Conservation (phyloP, 2,797 vertebrate genomes). For the Peromyscus melanophrys region DNA sequence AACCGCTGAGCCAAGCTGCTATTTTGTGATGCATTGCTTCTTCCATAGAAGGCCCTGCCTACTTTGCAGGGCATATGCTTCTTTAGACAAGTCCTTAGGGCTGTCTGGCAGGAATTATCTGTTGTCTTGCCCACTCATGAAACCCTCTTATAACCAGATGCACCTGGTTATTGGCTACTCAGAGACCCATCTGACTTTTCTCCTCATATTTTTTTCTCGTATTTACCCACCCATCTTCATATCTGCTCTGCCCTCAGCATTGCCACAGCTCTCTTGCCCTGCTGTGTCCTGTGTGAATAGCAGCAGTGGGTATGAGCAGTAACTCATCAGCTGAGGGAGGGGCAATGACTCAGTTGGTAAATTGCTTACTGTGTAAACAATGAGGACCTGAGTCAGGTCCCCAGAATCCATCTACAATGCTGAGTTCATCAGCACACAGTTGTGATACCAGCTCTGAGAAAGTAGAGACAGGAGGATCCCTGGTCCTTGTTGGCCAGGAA, state of each 20-base stretch:
- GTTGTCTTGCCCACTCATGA: too few species aligned
- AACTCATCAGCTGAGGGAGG: neutral
- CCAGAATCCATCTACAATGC: neutral
- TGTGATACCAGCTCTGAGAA: neutral
- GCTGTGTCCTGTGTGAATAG: fast-evolving
- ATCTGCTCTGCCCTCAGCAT: neutral
- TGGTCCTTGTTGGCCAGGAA: neutral
- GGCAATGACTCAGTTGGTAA: neutral
- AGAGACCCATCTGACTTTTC: neutral
- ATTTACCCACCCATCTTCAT: neutral
- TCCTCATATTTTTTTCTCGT: neutral
- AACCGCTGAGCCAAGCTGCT: too few species aligned
- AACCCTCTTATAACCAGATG: neutral
- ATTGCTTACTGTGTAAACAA: neutral
- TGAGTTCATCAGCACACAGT: neutral
- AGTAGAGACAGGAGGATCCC: neutral
- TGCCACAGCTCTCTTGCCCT: neutral
- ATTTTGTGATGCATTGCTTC: neutral
- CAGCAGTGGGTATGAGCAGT: neutral
- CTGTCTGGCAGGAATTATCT: neutral
- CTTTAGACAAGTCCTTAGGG: neutral
- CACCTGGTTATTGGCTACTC: neutral
- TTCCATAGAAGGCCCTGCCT: neutral
- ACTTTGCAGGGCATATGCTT: neutral
- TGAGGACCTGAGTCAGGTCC: neutral